phyloP scores from a whole-genome alignment of 1,140 invertebrate species.

The Heliconius congener region DNA sequence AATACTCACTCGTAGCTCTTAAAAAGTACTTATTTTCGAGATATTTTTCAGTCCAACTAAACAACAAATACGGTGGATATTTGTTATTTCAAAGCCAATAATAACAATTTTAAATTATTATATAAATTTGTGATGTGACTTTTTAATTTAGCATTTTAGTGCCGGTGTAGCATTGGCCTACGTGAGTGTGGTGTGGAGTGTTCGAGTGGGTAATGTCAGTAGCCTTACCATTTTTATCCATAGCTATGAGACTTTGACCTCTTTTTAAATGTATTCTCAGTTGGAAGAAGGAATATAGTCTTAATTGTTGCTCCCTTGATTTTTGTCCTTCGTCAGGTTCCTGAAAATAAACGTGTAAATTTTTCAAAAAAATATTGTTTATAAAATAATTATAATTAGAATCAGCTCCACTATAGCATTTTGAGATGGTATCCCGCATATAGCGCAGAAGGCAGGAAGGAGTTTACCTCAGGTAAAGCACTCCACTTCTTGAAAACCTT shows the following conservation, averaged over 20 bases:
- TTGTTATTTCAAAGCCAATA: too few species aligned
- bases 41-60: too few species aligned
- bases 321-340: slow-evolving; percentile 82
- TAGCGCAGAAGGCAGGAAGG: too few species aligned
- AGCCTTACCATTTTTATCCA: slow-evolving; percentile 95
- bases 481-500: too few species aligned
- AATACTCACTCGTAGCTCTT: not conserved
- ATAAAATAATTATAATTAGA: too few species aligned
- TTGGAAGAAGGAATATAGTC: slow-evolving; percentile 94
- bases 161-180: slow-evolving; percentile 30
- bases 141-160: slow-evolving; percentile 13
- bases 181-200: slow-evolving; percentile 28
- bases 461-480: too few species aligned
- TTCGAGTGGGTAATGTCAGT: slow-evolving; percentile 10
- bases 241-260: slow-evolving; percentile 94
- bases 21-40: too few species aligned
- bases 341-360: slow-evolving; percentile 43
- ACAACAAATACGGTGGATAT: too few species aligned
- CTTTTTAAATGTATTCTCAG: slow-evolving; percentile 92
- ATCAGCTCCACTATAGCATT: too few species aligned
- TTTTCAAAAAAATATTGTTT: too few species aligned
- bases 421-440: too few species aligned
- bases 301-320: slow-evolving; percentile 86
- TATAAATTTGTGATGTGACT: not conserved
- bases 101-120: too few species aligned